phyloP scores from a whole-genome alignment of 2,888 invertebrate genomes.

The Cybosia mesomella region DNA sequence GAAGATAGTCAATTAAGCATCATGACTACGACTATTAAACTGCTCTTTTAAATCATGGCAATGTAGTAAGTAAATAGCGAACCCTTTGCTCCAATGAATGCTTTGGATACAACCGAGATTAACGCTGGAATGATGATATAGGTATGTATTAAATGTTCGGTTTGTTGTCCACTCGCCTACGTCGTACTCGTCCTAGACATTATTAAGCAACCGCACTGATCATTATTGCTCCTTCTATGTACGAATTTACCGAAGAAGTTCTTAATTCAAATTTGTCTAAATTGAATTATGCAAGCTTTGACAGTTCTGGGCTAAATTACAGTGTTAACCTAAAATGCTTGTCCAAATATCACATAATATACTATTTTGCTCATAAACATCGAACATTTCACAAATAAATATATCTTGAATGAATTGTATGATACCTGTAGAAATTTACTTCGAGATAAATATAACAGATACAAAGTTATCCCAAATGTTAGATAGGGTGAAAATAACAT shows the following conservation, averaged over 20 bases:
- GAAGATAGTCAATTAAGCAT: neutral
- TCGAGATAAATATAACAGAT: neutral
- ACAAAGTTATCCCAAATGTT: neutral
- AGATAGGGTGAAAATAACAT: neutral
- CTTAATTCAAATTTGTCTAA: neutral
- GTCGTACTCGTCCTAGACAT: neutral
- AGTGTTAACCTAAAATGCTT: neutral
- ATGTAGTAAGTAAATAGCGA: neutral
- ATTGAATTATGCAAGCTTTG: too few species aligned
- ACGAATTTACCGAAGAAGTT: neutral
- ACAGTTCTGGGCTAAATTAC: too few species aligned
- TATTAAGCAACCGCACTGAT: neutral
- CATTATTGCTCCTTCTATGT: neutral
- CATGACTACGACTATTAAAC: neutral
- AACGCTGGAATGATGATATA: neutral
- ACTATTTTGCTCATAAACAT: neutral
- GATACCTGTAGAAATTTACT: neutral
- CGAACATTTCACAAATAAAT: neutral
- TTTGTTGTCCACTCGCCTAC: neutral
- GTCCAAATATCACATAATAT: too few species aligned
- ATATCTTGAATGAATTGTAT: constrained; percentile 2
- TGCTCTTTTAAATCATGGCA: neutral
- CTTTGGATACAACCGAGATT: neutral
- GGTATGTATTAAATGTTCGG: neutral
- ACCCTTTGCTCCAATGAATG: neutral